A percentile compares a stretch with the other conserved stretches of the same genome.
Evolutionary conservation across 2,797 vertebrate species (phyloP).

Genomic region (Gymnothorax javanicus): DNA sequence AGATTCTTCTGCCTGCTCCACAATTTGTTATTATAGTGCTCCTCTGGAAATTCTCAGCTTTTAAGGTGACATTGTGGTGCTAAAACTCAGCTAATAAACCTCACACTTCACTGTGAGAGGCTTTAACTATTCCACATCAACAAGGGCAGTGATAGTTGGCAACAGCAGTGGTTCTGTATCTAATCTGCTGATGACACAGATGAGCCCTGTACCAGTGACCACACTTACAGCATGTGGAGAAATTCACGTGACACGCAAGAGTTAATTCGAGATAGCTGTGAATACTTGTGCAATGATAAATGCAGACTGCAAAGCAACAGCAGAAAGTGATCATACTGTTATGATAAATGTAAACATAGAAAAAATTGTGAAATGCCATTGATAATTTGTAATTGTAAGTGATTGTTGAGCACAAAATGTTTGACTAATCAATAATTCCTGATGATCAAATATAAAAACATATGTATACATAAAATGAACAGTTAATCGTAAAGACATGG

Average conservation of each 20-base stretch:
- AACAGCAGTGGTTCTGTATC: background rate
- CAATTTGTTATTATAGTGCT: background rate
- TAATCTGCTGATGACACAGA: slow-evolving; percentile 10
- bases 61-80: slow-evolving; percentile 17
- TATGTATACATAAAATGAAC: background rate
- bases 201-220: background rate
- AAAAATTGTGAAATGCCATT: background rate
- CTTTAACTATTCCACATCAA: background rate
- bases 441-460: background rate
- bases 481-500: background rate
- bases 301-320: background rate
- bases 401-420: background rate
- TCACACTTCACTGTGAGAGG: slow-evolving; percentile 11
- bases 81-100: slow-evolving; percentile 11
- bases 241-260: background rate
- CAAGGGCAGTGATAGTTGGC: slow-evolving; percentile 3
- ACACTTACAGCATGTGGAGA: background rate
- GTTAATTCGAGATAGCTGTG: background rate
- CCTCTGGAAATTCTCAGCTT: background rate
- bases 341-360: background rate
- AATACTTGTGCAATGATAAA: background rate
- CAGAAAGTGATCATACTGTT: background rate
- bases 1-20: background rate
- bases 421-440: background rate
- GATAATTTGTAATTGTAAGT: background rate